Base-by-base conservation (phyloP, 1,140 invertebrate species). In the Brachionus rubens region DNA sequence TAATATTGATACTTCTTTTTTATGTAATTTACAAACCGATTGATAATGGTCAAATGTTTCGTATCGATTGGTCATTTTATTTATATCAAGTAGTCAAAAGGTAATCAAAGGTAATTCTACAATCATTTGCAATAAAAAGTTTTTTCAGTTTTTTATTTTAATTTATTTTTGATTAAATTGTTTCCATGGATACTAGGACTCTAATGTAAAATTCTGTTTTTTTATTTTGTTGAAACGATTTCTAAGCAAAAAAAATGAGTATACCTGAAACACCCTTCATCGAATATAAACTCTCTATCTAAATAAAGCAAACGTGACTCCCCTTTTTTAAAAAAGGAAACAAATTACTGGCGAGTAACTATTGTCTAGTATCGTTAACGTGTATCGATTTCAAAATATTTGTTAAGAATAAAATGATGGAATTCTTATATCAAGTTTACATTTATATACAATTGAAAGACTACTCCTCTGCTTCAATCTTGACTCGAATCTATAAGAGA, bases 1-100 rank as follows among this genome's bases (percentile, higher is more conserved):
- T 21, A 72, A 40, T 30, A 50, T 48, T n/a, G 9, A 41, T 21
- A 36, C 68, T 26, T 72, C 68, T 50, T 50, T 54, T 72, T 72
- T 72, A n/a, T 72, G 28, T 5, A 72, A 21, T 72, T 50, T 72
- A 54, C 68, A 72, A 0, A 54, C 68, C 21, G 68, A 72, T 14
- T 36, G 30, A 41, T 72, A 72, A 9, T 72, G 68, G 24, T 72
- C 68, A 33, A 50, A 28, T 5, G 68, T 72, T 50, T 72, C 50
- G 46, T 30, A 36, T 14, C 68, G 43, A 30, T 72, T 41, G 43
- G 68, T 72, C 68, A 72, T 72, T 54, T 50, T 56, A 7, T 46
- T 46, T 46, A n/a, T n/a, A n/a, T n/a, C n/a, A n/a, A n/a, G n/a
- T n/a, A n/a, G n/a, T n/a, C n/a, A n/a, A n/a, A n/a, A n/a, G n/a